These are phyloP conservation scores for Tenthredo notha DNA, from an alignment of 2,888 invertebrate genomes.

Conservation along the genomic window DNA sequence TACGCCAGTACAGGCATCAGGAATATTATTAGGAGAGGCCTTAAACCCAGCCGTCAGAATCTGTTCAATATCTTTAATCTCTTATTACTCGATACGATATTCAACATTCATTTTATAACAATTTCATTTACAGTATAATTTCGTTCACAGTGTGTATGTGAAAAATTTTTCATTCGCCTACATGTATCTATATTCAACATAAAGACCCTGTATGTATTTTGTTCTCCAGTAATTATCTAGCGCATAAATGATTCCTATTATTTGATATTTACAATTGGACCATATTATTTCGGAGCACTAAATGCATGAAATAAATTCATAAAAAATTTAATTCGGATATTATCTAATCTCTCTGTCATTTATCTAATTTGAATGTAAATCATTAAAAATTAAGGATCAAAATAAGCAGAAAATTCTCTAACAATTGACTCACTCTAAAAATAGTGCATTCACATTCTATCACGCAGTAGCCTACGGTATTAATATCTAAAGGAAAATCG, in stretches of 20 bases:
- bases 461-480: neutral
- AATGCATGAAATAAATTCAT: constrained; percentile 1
- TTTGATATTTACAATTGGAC: constrained; percentile 27
- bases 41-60: constrained; percentile 58
- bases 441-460: neutral
- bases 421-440: neutral
- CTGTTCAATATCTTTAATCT: constrained; percentile 51
- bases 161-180: neutral
- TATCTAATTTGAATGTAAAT: neutral
- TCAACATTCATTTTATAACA: neutral
- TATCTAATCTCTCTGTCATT: neutral
- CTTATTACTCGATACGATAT: constrained; percentile 30
- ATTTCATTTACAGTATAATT: neutral
- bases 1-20: constrained; percentile 65
- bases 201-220: constrained; percentile 44
- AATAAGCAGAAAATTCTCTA: neutral
- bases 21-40: constrained; percentile 65
- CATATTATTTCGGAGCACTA: neutral
- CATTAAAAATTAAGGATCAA: neutral
- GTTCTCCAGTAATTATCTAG: constrained; percentile 14
- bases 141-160: neutral
- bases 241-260: constrained; percentile 6
- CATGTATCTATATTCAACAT: neutral
- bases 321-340: neutral
- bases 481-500: constrained; percentile 14